Evolutionary conservation across 2,888 invertebrate species (phyloP).

Genomic region (Epistrophella euchroma): DNA sequence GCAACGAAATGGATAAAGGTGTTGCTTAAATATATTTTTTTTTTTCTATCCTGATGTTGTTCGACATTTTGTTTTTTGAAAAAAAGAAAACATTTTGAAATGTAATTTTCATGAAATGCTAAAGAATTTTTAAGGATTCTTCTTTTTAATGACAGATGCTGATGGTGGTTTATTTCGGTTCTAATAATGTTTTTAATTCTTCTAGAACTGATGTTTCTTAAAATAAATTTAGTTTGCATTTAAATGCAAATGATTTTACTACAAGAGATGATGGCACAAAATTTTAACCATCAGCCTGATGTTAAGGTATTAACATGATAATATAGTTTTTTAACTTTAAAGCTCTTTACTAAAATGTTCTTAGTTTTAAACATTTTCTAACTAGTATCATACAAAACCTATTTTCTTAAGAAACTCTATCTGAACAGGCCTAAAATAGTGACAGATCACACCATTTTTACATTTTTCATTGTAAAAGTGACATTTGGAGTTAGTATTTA

Average conservation of each 20-base stretch:
- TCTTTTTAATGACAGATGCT: neutral
- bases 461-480: too few species aligned
- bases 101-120: constrained; percentile 11
- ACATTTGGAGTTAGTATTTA: too few species aligned
- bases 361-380: too few species aligned
- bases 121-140: neutral
- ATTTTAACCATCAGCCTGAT: too few species aligned
- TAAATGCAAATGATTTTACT: neutral
- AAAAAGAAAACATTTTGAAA: neutral
- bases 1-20: constrained; percentile 14
- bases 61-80: neutral
- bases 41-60: constrained; percentile 1
- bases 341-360: too few species aligned
- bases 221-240: neutral
- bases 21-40: constrained; percentile 13
- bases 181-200: neutral
- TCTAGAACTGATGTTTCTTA: neutral
- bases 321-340: too few species aligned
- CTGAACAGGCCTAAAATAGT: too few species aligned
- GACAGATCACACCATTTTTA: too few species aligned
- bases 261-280: too few species aligned
- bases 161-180: neutral
- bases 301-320: neutral
- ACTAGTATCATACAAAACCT: too few species aligned
- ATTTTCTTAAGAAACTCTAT: too few species aligned